These are phyloP conservation scores for Drosophila longiperda DNA, from an alignment of 2,888 invertebrate genomes.

Conservation along the genomic window DNA sequence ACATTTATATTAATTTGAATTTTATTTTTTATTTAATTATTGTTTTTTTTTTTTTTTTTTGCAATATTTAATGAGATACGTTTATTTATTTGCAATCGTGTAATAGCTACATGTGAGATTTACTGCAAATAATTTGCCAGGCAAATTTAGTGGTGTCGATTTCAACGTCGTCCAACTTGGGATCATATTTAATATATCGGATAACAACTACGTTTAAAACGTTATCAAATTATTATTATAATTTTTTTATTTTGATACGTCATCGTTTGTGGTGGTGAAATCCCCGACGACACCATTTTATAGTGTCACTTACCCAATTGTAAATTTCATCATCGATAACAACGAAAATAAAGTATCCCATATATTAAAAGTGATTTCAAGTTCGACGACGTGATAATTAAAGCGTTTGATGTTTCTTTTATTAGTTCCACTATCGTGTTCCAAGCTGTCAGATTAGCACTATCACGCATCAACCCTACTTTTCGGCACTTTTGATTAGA, in stretches of 20 bases:
- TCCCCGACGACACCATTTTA: constrained; percentile 21
- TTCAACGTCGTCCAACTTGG: constrained; percentile 15
- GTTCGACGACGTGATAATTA: constrained; percentile 18
- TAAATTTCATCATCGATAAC: constrained; percentile 73
- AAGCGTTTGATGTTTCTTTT: constrained; percentile 2
- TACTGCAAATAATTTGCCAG: not conserved
- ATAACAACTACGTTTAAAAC: constrained; percentile 8
- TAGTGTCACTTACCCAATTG: constrained; percentile 9
- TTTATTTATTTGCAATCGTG: not conserved
- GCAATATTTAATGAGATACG: not conserved
- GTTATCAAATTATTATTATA: constrained; percentile 1
- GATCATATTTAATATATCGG: not conserved
- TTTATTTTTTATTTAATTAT: constrained; percentile 28
- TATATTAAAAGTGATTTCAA: not conserved
- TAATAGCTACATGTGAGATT: not conserved
- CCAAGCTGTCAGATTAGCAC: constrained; percentile 9
- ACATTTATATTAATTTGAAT: constrained; percentile 27
- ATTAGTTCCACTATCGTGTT: constrained; percentile 15
- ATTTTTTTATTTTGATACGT: constrained; percentile 53
- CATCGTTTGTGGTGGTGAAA: constrained; percentile 64
- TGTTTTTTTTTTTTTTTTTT: not conserved
- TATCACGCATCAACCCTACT: constrained; percentile 18
- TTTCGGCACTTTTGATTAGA: constrained; percentile 45
- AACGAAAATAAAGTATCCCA: not conserved
- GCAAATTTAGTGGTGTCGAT: constrained; percentile 75